These are phyloP conservation scores for Bibio marci DNA, from an alignment of 2,888 invertebrate genomes.

Conservation along the genomic window DNA sequence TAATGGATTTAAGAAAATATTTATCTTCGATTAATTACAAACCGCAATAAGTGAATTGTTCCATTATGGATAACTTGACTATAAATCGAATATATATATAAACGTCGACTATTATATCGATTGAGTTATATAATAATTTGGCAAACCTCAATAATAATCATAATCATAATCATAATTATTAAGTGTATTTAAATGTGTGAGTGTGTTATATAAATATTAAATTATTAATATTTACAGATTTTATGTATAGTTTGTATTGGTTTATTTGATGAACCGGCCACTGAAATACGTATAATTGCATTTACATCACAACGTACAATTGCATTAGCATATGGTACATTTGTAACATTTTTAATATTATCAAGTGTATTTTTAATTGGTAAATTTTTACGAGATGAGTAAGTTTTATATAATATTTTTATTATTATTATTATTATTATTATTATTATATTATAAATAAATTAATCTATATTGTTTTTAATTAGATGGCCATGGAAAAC, in stretches of 20 bases:
- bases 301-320: constrained; percentile 25
- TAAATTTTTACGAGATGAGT: constrained; percentile 25
- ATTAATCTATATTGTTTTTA: background rate
- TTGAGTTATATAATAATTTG: too few species aligned
- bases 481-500: constrained; percentile 25
- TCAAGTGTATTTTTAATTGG: constrained; percentile 25
- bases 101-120: too few species aligned
- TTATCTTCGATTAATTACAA: too few species aligned
- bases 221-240: background rate
- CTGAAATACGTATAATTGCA: constrained; percentile 15
- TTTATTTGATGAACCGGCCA: constrained; percentile 28
- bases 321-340: constrained; percentile 27
- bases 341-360: constrained; percentile 24
- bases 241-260: constrained; percentile 22
- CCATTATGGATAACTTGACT: too few species aligned
- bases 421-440: background rate
- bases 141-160: too few species aligned
- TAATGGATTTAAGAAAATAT: too few species aligned
- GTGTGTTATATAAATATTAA: too few species aligned
- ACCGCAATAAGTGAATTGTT: too few species aligned
- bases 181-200: too few species aligned
- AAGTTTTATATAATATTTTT: constrained; percentile 10
- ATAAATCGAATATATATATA: too few species aligned
- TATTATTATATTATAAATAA: background rate
- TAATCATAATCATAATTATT: too few species aligned